phyloP scores from a whole-genome alignment of 2,888 invertebrate genomes.

The Lasioglossum marginatum region DNA sequence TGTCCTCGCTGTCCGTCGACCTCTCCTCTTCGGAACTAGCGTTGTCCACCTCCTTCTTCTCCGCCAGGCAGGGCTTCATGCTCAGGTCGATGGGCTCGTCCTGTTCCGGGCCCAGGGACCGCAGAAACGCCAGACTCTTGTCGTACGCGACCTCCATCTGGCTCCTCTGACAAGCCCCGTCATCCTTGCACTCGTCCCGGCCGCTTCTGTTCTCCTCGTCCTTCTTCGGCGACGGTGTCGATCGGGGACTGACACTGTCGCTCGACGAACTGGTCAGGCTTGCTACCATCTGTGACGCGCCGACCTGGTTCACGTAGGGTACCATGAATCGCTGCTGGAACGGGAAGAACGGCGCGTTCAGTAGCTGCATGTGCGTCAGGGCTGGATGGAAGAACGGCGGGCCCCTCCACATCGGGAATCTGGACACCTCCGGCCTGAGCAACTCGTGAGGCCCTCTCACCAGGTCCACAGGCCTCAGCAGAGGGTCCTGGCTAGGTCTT shows the following conservation, averaged over 20 bases:
- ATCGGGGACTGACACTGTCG: constrained; percentile 80
- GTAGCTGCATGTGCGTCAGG: constrained; percentile 80
- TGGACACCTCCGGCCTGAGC: constrained; percentile 78
- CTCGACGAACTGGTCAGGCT: constrained; percentile 79
- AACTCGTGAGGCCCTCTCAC: constrained; percentile 74
- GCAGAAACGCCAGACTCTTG: constrained; percentile 80
- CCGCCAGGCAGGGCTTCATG: constrained; percentile 86
- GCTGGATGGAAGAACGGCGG: constrained; percentile 81
- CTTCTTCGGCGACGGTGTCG: constrained; percentile 79
- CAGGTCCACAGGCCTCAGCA: constrained; percentile 71
- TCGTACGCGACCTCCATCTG: constrained; percentile 66
- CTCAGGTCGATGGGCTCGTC: constrained; percentile 93
- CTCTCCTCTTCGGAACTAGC: constrained; percentile 67
- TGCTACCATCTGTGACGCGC: constrained; percentile 73
- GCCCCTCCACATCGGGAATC: constrained; percentile 81
- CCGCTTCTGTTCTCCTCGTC: constrained; percentile 59
- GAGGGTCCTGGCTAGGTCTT: constrained; percentile 65
- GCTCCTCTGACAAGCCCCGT: constrained; percentile 40
- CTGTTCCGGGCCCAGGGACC: constrained; percentile 86
- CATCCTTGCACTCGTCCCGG: constrained; percentile 46
- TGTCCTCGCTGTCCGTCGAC: constrained; percentile 73
- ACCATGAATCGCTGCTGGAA: constrained; percentile 81
- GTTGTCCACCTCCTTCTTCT: constrained; percentile 51
- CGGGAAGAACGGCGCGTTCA: constrained; percentile 81
- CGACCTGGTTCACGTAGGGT: constrained; percentile 79